Base-by-base conservation (phyloP, 2,888 invertebrate genomes). In the Thymelicus sylvestris region DNA sequence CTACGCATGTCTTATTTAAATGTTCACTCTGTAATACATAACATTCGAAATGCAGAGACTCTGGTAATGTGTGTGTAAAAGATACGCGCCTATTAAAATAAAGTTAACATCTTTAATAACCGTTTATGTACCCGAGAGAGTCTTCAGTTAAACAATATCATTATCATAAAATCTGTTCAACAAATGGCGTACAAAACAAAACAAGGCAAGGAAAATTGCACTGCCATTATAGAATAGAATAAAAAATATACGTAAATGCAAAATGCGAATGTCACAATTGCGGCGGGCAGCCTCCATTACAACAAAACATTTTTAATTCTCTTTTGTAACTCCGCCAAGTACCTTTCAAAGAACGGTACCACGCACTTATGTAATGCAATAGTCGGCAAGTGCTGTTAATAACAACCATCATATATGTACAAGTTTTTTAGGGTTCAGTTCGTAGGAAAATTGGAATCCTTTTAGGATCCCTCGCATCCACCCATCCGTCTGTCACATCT, bases 251-350 rank as follows among this genome's bases (percentile, higher is more conserved):
- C n/a, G 31, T 61, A 67, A 52, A 64, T 64, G 48, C 50, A 12
- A 50, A 57, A 63, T 47, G 63, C 38, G 47, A 68, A 63, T 63
- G 57, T 61, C 63, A 68, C 47, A 68, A 68, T 63, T 63, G 63
- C 57, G 55, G 55, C 55, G 50, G 63, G 15, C 62, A 39, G 38
- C 63, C 44, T 57, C 57, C 57, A 59, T 69, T 57, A 64, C 63
- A 57, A 68, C 69, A 69, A 48, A 59, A 64, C 68, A 64, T 64
- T 69, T 67, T 69, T 64, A 69, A 69, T 69, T 69, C 59, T 47
- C 69, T 69, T 69, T 69, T 64, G 69, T 69, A 19, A 39, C 39
- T 57, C 39, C 60, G 55, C 63, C 39, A 64, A 69, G 64, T 64
- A 59, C 47, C 48, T 63, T 61, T 61, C 59, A 67, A 48, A 44